Conservation (phyloP, 92 coral and sea anemone species). For the Blastomussa wellsi region DNA sequence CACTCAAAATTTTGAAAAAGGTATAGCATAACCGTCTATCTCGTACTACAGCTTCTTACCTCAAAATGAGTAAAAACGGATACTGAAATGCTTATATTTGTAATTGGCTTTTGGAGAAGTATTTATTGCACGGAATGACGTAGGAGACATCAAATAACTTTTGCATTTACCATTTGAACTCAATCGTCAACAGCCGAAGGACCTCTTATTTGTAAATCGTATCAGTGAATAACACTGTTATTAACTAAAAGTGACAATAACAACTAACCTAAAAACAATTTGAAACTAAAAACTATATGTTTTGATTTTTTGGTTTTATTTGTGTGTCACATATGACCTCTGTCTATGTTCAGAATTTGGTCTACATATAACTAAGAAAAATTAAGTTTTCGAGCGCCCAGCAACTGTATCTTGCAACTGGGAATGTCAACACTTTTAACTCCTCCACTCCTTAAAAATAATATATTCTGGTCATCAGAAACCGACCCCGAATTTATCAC, state of each 20-base stretch:
- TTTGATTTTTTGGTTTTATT: not conserved
- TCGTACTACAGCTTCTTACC: not conserved
- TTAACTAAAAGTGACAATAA: not conserved
- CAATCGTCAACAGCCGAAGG: not conserved
- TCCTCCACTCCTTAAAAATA: not conserved
- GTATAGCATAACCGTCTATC: not conserved
- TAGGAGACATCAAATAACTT: not conserved
- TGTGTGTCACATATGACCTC: not conserved
- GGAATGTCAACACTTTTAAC: constrained; percentile 1
- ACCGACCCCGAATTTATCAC: not conserved
- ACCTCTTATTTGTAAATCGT: not conserved
- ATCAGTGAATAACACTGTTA: not conserved
- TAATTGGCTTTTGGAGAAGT: not conserved
- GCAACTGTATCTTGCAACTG: not conserved
- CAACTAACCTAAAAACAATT: not conserved
- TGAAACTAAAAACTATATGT: not conserved
- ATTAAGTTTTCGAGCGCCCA: not conserved
- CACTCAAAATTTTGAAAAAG: no score
- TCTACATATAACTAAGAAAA: not conserved
- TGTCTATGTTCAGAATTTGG: not conserved
- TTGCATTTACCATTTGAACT: not conserved
- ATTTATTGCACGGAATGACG: not conserved
- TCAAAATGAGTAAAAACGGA: not conserved
- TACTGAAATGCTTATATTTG: not conserved
- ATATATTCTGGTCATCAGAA: not conserved